Percentiles rank a stretch among this genome's conserved stretches.
These are phyloP conservation scores for Aspidoscelis tigris DNA, from an alignment of 2,113 vertebrate species.

Conservation along the genomic window DNA sequence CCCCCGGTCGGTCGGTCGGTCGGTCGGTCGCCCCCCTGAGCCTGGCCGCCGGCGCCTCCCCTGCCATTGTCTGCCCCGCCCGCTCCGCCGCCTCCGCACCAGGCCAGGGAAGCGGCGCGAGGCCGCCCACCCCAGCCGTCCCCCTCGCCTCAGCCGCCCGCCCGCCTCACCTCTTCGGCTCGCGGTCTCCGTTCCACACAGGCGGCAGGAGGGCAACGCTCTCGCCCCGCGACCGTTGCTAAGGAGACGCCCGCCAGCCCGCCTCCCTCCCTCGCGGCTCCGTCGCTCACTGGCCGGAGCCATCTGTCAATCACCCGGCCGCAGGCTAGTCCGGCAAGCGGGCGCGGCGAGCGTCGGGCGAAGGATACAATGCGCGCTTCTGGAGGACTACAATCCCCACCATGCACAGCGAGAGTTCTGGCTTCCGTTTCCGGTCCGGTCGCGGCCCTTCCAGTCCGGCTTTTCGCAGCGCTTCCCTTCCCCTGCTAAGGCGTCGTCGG, in stretches of 20 bases:
- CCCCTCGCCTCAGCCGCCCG: too few species aligned
- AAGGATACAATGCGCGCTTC: conserved; percentile 42
- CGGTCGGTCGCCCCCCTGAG: too few species aligned
- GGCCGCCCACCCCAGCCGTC: neutral
- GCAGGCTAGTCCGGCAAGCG: conserved; percentile 27
- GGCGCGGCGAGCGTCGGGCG: conserved; percentile 56
- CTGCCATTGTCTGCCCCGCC: neutral
- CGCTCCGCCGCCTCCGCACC: neutral
- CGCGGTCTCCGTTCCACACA: too few species aligned
- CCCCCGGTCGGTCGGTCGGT: too few species aligned
- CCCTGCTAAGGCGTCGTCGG: too few species aligned
- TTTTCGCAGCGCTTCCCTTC: too few species aligned
- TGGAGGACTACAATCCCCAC: conserved; percentile 56
- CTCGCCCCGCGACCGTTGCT: conserved; percentile 52
- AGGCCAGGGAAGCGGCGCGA: neutral
- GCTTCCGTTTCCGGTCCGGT: neutral
- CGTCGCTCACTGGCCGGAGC: conserved; percentile 56
- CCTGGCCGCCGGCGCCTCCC: neutral
- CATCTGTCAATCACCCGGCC: conserved; percentile 59
- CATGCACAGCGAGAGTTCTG: neutral
- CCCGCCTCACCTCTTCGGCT: neutral
- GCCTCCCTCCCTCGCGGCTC: neutral
- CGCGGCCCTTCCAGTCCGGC: too few species aligned
- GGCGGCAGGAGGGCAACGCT: neutral
- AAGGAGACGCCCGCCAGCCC: conserved; percentile 48